Percentiles rank a stretch among this genome's conserved stretches.
These are phyloP conservation scores for Ameiurus melas DNA, from an alignment of 2,113 vertebrate genomes.

Conservation along the genomic window DNA sequence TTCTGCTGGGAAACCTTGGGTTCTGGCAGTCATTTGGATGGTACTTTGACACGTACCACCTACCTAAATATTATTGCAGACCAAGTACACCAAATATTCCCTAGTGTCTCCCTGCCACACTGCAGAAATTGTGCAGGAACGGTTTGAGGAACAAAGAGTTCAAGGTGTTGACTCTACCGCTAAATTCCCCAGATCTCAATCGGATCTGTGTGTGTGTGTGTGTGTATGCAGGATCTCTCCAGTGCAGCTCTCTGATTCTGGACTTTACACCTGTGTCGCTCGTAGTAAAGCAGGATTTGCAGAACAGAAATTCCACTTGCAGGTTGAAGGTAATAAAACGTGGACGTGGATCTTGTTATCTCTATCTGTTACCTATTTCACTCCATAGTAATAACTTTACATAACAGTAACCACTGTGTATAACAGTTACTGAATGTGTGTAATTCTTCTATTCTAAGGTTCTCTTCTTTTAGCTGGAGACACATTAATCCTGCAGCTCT, in stretches of 20 bases:
- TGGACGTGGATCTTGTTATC: not conserved
- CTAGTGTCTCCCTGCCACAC: too few relatives aligned
- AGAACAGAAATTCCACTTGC: conserved; percentile 79
- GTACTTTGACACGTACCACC: too few relatives aligned
- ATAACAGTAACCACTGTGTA: not conserved
- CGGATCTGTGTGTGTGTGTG: not conserved
- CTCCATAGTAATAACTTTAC: not conserved
- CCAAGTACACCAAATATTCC: too few relatives aligned
- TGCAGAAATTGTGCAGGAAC: too few relatives aligned
- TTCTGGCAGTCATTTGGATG: too few relatives aligned
- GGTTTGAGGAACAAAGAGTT: too few relatives aligned
- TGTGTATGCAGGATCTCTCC: conserved; percentile 78
- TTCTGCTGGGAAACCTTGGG: too few relatives aligned
- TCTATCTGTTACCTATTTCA: not conserved
- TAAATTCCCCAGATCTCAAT: too few relatives aligned
- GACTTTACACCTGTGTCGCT: conserved; percentile 83
- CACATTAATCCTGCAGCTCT: not conserved
- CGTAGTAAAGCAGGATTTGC: conserved; percentile 82
- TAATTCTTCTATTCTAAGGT: not conserved
- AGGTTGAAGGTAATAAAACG: conserved; percentile 76
- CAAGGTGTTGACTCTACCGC: too few relatives aligned
- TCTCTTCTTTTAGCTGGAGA: not conserved
- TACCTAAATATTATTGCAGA: too few relatives aligned
- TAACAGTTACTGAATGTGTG: not conserved
- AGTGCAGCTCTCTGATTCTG: conserved; percentile 79